Base-by-base conservation (phyloP, 1,140 invertebrate species). In the Dicyema japonicum region DNA sequence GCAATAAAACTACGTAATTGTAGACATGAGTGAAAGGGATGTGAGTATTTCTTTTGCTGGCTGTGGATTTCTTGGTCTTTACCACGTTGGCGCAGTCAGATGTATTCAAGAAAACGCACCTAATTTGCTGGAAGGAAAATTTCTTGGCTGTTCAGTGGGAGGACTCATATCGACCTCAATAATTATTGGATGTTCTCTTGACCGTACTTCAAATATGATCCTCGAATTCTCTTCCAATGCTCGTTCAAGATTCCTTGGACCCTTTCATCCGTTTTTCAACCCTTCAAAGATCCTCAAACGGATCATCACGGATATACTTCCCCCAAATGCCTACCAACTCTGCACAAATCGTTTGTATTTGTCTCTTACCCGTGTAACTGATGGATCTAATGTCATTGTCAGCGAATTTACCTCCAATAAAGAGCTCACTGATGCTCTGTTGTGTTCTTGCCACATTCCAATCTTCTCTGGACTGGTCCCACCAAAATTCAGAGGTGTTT, bases 41-140 rank as follows among this genome's bases (percentile, higher is more conserved):
- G n/a, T n/a, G n/a, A n/a, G n/a, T 65, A 60, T 88, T 40, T 85
- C 76, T 27, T 90, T 94, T 47, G 75, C 82, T 43, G 80, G 80
- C 30, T 92, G 82, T 59, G 82, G 82, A 31, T 94, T 94, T 54
- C 58, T 92, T 29, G 82, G 85, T 33, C 82, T 94, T 43, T 94
- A 94, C 52, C 82, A 94, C 55, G 69, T 88, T 34, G 82, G 85
- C 34, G 85, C 94, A 18, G 72, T 75, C 8, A 69, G 71, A 29
- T 85, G 80, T 54, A 69, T 92, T 38, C 67, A 71, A 38, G 78
- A 90, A 54, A 90, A 90, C 57, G 76, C 75, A 4, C 78, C 82
- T 7, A 71, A 92, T 51, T 58, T 90, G 29, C 51, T n/a, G n/a
- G n/a, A n/a, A n/a, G n/a, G n/a, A n/a, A n/a, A n/a, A n/a, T n/a